Evolutionary conservation across 2,797 vertebrate genomes (phyloP), one percentile per base, ranked within the genome.

Genomic region (Lagodon rhomboides): DNA sequence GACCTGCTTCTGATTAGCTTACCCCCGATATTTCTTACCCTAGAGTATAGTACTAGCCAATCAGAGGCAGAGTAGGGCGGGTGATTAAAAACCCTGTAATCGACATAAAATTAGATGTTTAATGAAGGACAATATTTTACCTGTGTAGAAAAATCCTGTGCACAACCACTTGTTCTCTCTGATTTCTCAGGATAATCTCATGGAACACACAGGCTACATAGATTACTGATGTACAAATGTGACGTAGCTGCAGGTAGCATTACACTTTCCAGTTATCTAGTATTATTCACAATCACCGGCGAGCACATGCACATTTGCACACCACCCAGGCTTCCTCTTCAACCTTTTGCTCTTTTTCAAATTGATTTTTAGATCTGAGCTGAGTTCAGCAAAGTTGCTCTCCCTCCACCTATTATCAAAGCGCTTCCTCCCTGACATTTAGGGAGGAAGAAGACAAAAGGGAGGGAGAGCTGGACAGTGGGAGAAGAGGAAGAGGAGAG

Each of bases 341-440:
- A 86, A 80, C 82, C 84, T 85, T 89, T 89, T 90, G 73, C 73
- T 85, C 68, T 85, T 74, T 90, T 89, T 85, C 62, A 13, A 73
- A 91, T 90, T 77, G 90, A 93, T 94, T 93, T 93, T 89, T 87
- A 88, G 83, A 90, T 91, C 78, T 80, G 84, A 93, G 82, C 65
- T 50, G 84, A 90, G 76, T 86, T 93, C 79, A 86, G 79, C 69
- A 58, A 88, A 85, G 89, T 87, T 90, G 73, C 84, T 89, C 77
- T 89, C 66, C 82, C 82, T 90, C 77, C 78, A 54, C 80, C 70
- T 59, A 71, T 66, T 86, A 90, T 93, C 91, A 91, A 93, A 93
- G 88, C 50, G 17, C 85, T 89, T 89, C 91, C 91, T 88, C 78
- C 71, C 76, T 95, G 91, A 92, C 91, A 92, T 94, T 94, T 93